Evolutionary conservation across 1,140 invertebrate species (phyloP), one percentile per base, ranked within the genome.

Genomic region (Leucophenga varia): DNA sequence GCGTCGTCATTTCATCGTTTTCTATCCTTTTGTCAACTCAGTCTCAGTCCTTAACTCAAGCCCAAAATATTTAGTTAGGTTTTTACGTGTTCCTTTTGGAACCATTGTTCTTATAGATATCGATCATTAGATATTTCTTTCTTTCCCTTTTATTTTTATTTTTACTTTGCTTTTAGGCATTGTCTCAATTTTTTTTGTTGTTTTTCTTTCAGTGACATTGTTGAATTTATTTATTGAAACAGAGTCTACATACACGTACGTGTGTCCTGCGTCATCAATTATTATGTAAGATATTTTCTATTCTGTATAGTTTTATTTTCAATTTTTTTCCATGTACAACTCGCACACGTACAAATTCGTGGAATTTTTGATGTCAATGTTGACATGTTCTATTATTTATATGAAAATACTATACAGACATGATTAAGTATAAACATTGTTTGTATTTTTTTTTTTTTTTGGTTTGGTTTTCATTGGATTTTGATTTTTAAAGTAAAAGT

Each of bases 381-480:
- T 43, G 41, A 43, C 41, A 43, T 43, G 12, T 43, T 43, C 2
- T 34, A 43, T 43, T 43, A 43, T 43, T 43, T 43, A 43, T 43
- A 31, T 34, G 41, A 43, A 43, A 43, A 28, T 18, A 43, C 41
- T 31, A 31, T 32, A 25, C 30, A 43, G 16, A 18, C 30, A 43
- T 43, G 17, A 43, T 34, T 43, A 43, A 43, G 32, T 43, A 34
- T 34, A 30, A n/a, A 20, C 19, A 43, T 43, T 43, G 41, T 43
- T 31, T 28, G 10, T 34, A 30, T n/a, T 34, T 25, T 14, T 8
- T 43, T 43, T 43, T 18, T 25, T 10, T 8, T 34, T 14, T 19
- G 28, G 22, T 25, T 5, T 25, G 5, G 22, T 25, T 10, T 25
- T n/a, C n/a, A n/a, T n/a, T n/a, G n/a, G n/a, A n/a, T n/a, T n/a